Base-by-base conservation (phyloP, 2,797 vertebrate genomes). In the Clarias fuscus region DNA sequence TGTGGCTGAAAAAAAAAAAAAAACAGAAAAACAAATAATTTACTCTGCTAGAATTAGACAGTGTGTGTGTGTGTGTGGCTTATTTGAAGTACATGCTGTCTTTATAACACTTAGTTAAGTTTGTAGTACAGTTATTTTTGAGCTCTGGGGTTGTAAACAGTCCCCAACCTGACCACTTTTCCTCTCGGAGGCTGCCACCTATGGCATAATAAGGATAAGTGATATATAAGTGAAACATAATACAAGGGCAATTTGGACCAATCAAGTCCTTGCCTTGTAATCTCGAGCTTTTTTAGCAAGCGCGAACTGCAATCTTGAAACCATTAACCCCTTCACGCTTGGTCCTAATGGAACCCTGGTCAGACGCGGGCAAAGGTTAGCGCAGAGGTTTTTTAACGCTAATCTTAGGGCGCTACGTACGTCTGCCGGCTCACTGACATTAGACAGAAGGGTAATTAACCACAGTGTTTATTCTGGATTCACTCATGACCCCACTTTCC, bases 1-100 rank as follows among this genome's bases (percentile, higher is more conserved):
- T 40, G 98, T 98, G 15, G 97, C 98, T 99, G 90, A 75, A 88
- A 89, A 61, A 76, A 67, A 24, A n/a, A n/a, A 70, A 30, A 2
- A 48, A 53, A 64, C n/a, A 75, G 1, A 43, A 20, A 82, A 48
- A 81, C n/a, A 84, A 30, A 56, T 22, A 48, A 75, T 53, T 76
- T 73, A 73, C 1, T 14, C 48, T 43, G 15, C 13, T 17, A 70
- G 81, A 82, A 27, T 80, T 64, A 80, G 64, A 56, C 43, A 15
- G 61, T 85, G 83, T 53, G 17, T 1, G 43, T 76, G 77, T 64
- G 48, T 56, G 53, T 56, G 78, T 64, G 53, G 75, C 33, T 40
- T 75, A 22, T 15, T 43, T 43, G n/a, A 18, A 33, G 40, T 53
- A 20, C 59, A 27, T 11, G 17, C n/a, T n/a, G n/a, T 67, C 17